These are phyloP conservation scores for Gryllus bimaculatus DNA, from an alignment of 1,140 invertebrate species.

Conservation along the genomic window DNA sequence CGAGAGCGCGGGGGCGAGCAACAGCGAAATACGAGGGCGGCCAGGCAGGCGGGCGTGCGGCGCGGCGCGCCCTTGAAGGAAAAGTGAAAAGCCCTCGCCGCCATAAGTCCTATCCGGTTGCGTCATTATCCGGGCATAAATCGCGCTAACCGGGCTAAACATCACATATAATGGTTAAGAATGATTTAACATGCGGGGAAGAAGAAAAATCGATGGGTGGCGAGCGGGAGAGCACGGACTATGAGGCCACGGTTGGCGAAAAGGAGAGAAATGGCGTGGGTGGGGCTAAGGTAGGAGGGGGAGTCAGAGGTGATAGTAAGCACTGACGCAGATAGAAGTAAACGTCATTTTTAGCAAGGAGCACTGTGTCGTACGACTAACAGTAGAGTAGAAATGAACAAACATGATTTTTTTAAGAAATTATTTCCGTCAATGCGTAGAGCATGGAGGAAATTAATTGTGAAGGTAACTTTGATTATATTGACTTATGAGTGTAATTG, in stretches of 20 bases:
- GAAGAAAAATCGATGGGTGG: neutral
- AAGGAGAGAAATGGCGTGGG: neutral
- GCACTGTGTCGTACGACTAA: too few species aligned
- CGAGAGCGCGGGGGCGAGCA: neutral
- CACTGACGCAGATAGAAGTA: too few species aligned
- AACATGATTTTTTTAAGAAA: too few species aligned
- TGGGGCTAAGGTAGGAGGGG: neutral
- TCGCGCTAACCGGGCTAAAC: neutral
- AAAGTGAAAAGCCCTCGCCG: neutral
- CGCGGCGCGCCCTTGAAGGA: neutral
- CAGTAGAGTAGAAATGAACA: too few species aligned
- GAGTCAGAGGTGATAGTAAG: too few species aligned
- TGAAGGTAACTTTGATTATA: too few species aligned
- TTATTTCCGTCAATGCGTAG: too few species aligned
- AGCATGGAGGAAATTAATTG: too few species aligned
- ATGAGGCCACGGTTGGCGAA: neutral
- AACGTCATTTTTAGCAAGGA: too few species aligned
- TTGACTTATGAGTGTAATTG: too few species aligned
- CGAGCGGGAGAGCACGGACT: neutral
- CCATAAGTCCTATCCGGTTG: neutral
- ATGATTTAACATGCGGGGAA: neutral
- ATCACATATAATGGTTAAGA: slow-evolving; percentile 2
- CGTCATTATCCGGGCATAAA: slow-evolving; percentile 3
- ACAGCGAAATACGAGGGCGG: neutral
- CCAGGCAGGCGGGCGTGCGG: too few species aligned